phyloP scores from a whole-genome alignment of 2,888 invertebrate genomes.

The Nebria salina region DNA sequence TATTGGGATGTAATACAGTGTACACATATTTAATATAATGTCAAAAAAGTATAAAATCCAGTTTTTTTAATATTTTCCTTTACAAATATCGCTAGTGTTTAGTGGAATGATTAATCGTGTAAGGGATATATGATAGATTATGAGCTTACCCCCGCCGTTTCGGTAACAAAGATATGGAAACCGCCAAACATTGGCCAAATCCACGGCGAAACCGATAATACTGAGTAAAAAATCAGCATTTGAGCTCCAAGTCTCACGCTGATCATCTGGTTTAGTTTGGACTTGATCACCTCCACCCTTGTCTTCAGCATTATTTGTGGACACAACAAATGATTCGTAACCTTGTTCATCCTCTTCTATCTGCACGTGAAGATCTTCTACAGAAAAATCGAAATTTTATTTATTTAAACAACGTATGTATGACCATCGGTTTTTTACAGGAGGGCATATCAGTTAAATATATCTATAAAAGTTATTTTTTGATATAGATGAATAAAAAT shows the following conservation, averaged over 20 bases:
- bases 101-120: too few species aligned
- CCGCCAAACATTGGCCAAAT: conserved; percentile 87
- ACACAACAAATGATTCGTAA: conserved; percentile 60
- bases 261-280: conserved; percentile 59
- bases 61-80: too few species aligned
- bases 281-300: conserved; percentile 59
- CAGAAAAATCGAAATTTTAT: conserved; percentile 37
- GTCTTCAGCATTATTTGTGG: conserved; percentile 58
- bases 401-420: background rate
- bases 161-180: conserved; percentile 83
- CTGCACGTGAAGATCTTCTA: conserved; percentile 63
- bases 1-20: background rate
- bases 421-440: background rate
- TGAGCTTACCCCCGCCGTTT: conserved; percentile 75
- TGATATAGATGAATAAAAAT: too few species aligned
- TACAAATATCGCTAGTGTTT: too few species aligned
- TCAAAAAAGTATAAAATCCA: too few species aligned
- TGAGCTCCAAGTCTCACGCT: conserved; percentile 82
- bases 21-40: too few species aligned
- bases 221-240: conserved; percentile 84
- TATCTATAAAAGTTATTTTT: too few species aligned
- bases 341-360: conserved; percentile 60
- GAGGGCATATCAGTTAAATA: background rate
- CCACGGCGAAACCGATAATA: conserved; percentile 87
- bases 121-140: too few species aligned